These are phyloP conservation scores for Columbina picui DNA, from an alignment of 2,113 vertebrate genomes.

Conservation along the genomic window DNA sequence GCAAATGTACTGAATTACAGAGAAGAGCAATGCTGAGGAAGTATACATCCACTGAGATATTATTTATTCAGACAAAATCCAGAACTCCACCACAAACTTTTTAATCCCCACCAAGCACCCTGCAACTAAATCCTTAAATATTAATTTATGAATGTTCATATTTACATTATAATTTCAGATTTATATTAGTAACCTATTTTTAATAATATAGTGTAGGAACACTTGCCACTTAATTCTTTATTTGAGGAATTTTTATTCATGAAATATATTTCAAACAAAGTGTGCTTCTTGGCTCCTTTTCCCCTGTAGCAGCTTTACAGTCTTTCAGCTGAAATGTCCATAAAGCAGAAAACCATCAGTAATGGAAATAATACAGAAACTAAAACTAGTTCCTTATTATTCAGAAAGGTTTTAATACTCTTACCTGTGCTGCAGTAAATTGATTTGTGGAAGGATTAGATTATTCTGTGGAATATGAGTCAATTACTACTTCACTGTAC, in stretches of 20 bases:
- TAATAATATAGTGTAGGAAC: neutral
- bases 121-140: neutral
- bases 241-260: neutral
- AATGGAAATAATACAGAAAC: neutral
- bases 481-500: neutral
- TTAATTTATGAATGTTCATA: neutral
- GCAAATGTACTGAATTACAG: neutral
- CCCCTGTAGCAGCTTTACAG: neutral
- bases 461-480: neutral
- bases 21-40: neutral
- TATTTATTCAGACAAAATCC: neutral
- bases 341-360: neutral
- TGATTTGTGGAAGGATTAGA: neutral
- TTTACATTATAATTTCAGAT: neutral
- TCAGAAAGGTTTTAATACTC: conserved; percentile 8
- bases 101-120: neutral
- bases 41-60: neutral
- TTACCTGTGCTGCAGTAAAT: neutral
- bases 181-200: neutral
- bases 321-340: neutral
- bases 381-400: conserved; percentile 10
- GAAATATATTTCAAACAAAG: neutral
- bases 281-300: neutral
- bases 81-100: neutral
- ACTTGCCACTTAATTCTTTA: neutral